These are phyloP conservation scores for Aproaerema taeniolella DNA, from an alignment of 2,888 invertebrate species.

Conservation along the genomic window DNA sequence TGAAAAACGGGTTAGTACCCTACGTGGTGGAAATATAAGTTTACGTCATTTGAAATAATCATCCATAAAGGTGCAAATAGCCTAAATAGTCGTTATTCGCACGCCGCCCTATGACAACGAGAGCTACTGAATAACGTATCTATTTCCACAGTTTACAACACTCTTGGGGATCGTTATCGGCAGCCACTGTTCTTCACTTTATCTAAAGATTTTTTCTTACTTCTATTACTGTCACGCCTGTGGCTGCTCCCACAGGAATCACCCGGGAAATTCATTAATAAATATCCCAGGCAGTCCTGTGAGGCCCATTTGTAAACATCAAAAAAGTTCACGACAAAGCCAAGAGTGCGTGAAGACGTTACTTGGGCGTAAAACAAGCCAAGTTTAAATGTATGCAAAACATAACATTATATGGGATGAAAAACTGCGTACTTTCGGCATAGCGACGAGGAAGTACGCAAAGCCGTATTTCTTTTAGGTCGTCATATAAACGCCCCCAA, in stretches of 20 bases:
- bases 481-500: conserved; percentile 33
- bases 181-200: conserved; percentile 35
- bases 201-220: conserved; percentile 43
- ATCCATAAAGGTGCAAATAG: too few species aligned
- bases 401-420: conserved; percentile 16
- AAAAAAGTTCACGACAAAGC: conserved; percentile 23
- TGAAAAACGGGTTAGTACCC: too few species aligned
- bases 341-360: conserved; percentile 18
- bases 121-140: too few species aligned
- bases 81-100: too few species aligned
- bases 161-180: conserved; percentile 37
- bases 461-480: conserved; percentile 29
- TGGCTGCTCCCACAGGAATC: conserved; percentile 34
- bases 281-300: conserved; percentile 35
- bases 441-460: conserved; percentile 9
- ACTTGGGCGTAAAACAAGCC: conserved; percentile 3
- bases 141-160: conserved; percentile 32
- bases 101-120: too few species aligned
- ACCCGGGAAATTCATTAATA: conserved; percentile 46
- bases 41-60: too few species aligned
- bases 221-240: conserved; percentile 46
- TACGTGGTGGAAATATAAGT: too few species aligned
- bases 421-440: conserved; percentile 15
- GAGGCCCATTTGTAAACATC: conserved; percentile 31
- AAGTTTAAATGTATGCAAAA: conserved; percentile 16